These are phyloP conservation scores for Zhuqinia jingwanae DNA, from an alignment of 2,888 invertebrate species.

Conservation along the genomic window DNA sequence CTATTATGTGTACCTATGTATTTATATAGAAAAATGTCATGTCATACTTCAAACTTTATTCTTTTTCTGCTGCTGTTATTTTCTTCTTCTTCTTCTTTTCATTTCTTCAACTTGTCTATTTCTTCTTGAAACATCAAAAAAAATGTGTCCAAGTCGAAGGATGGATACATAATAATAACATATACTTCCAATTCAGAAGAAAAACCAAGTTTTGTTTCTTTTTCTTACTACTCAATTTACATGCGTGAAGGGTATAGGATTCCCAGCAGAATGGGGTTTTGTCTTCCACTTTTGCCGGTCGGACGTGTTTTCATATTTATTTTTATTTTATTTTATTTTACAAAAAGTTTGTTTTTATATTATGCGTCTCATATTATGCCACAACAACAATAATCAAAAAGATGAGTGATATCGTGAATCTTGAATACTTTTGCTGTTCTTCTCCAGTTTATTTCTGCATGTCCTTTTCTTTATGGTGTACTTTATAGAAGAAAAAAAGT, in stretches of 20 bases:
- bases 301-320: conserved; percentile 56
- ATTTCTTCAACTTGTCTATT: conserved; percentile 21
- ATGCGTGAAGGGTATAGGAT: background rate
- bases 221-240: no score
- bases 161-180: background rate
- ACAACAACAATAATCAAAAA: conserved; percentile 55
- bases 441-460: conserved; percentile 4
- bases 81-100: background rate
- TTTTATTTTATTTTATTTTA: no score
- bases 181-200: background rate
- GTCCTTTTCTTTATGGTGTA: background rate
- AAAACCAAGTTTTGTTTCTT: background rate
- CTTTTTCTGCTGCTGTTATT: conserved; percentile 26
- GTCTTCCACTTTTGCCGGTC: conserved; percentile 30
- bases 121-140: conserved; percentile 13
- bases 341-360: conserved; percentile 14
- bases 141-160: conserved; percentile 23
- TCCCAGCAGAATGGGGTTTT: conserved; percentile 1
- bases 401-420: conserved; percentile 36
- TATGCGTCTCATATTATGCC: conserved; percentile 3
- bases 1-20: conserved; percentile 27
- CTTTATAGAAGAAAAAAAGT: conserved; percentile 1
- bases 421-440: background rate
- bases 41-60: conserved; percentile 30
- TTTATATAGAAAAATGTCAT: conserved; percentile 45